Percentiles rank a stretch among this genome's conserved stretches.
Conservation (phyloP, 2,888 invertebrate genomes). For the Agrilus biguttatus region DNA sequence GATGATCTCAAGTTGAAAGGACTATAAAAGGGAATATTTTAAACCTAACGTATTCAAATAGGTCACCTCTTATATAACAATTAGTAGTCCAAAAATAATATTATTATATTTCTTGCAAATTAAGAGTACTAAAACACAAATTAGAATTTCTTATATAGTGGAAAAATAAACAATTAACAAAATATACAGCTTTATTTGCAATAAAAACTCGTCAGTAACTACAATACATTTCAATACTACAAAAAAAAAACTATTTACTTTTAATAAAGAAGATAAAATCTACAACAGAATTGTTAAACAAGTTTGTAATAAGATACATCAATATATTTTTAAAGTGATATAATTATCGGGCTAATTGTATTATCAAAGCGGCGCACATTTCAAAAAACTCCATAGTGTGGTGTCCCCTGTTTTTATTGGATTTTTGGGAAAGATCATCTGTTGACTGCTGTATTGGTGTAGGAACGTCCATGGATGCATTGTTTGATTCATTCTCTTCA, state of each 20-base stretch:
- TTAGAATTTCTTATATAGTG: too few relatives aligned
- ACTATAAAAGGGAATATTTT: too few relatives aligned
- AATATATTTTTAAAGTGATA: background rate
- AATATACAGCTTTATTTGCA: background rate
- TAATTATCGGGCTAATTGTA: slow-evolving; percentile 81
- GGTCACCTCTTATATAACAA: too few relatives aligned
- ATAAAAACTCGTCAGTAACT: background rate
- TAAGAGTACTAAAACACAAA: too few relatives aligned
- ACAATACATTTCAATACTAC: background rate
- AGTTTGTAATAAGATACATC: background rate
- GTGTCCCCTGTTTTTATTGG: slow-evolving; percentile 43
- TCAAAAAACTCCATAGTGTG: slow-evolving; percentile 99
- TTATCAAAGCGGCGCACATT: slow-evolving; percentile 98
- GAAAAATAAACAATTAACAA: too few relatives aligned
- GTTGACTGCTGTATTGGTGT: slow-evolving; percentile 21
- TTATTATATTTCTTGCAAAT: too few relatives aligned
- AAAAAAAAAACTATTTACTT: background rate
- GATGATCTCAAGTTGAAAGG: too few relatives aligned
- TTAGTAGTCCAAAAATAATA: too few relatives aligned
- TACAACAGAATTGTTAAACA: background rate
- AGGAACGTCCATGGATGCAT: slow-evolving; percentile 20
- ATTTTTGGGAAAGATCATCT: slow-evolving; percentile 9
- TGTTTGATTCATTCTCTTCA: slow-evolving; percentile 40
- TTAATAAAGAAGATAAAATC: background rate
- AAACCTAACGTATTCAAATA: too few relatives aligned